Percentiles rank a stretch among this genome's conserved stretches.
These are phyloP conservation scores for Adrianichthys oophorus DNA, from an alignment of 2,797 vertebrate genomes.

Conservation along the genomic window DNA sequence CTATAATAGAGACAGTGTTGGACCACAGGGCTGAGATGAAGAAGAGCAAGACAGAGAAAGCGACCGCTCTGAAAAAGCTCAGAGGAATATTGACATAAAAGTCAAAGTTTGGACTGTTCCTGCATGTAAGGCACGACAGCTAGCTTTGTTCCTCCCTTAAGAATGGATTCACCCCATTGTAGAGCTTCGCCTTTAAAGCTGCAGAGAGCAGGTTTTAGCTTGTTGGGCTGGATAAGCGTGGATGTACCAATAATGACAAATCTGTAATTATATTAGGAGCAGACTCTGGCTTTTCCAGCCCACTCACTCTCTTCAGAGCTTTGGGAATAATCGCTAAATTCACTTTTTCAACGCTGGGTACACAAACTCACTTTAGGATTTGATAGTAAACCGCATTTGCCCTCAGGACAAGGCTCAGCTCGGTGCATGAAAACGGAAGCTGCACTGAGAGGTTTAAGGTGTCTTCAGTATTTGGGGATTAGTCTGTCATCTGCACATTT, in stretches of 20 bases:
- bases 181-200: slow-evolving; percentile 20
- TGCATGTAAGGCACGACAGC: slow-evolving; percentile 2
- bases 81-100: slow-evolving; percentile 29
- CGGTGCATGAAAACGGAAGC: slow-evolving; percentile 27
- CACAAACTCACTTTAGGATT: slow-evolving; percentile 29
- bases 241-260: slow-evolving; percentile 50
- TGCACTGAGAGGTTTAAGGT: slow-evolving; percentile 13
- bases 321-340: slow-evolving; percentile 41
- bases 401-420: slow-evolving; percentile 25
- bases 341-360: slow-evolving; percentile 44
- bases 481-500: slow-evolving; percentile 30
- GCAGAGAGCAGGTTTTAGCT: slow-evolving; percentile 38
- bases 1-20: slow-evolving; percentile 80
- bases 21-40: slow-evolving; percentile 62
- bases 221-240: slow-evolving; percentile 32
- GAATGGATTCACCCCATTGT: slow-evolving; percentile 23
- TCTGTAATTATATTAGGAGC: slow-evolving; percentile 56
- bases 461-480: slow-evolving; percentile 33
- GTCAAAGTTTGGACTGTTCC: slow-evolving; percentile 3
- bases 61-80: slow-evolving; percentile 44
- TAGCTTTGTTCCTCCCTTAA: slow-evolving; percentile 9
- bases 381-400: slow-evolving; percentile 28
- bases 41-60: slow-evolving; percentile 55
- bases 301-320: slow-evolving; percentile 47
- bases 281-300: slow-evolving; percentile 45